A percentile compares a stretch with the other conserved stretches of the same genome.
Conservation (phyloP, 2,888 invertebrate species). For the Leptopilina drosophilae region DNA sequence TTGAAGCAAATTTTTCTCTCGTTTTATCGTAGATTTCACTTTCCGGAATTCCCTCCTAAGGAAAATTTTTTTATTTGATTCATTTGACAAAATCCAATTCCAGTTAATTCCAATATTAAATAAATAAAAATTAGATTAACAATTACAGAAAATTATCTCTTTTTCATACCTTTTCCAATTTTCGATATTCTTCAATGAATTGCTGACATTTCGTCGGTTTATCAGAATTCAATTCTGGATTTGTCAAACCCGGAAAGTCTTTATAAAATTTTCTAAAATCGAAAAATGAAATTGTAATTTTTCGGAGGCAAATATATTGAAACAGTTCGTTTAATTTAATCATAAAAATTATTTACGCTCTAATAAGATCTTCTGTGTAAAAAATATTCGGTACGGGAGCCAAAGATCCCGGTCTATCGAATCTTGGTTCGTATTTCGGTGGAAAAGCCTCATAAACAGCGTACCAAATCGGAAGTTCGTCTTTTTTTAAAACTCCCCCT, state of each 20-base stretch:
- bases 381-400: slow-evolving; percentile 84
- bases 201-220: neutral
- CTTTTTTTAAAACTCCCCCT: slow-evolving; percentile 87
- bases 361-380: slow-evolving; percentile 88
- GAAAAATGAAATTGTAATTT: neutral
- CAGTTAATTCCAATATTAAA: too few relatives aligned
- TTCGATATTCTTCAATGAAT: slow-evolving; percentile 9
- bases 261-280: slow-evolving; percentile 18
- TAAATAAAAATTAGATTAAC: too few relatives aligned
- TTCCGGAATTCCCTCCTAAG: slow-evolving; percentile 21
- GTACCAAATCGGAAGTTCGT: slow-evolving; percentile 95
- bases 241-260: neutral
- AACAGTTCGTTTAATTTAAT: neutral
- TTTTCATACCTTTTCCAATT: slow-evolving; percentile 3
- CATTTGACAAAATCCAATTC: too few relatives aligned
- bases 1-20: slow-evolving; percentile 6
- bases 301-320: neutral
- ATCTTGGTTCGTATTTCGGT: slow-evolving; percentile 89
- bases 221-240: neutral
- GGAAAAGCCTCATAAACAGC: slow-evolving; percentile 94
- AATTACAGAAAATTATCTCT: neutral
- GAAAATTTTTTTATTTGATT: neutral
- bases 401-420: slow-evolving; percentile 83
- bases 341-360: slow-evolving; percentile 84
- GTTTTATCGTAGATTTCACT: slow-evolving; percentile 6